A percentile compares a stretch with the other conserved stretches of the same genome.
Evolutionary conservation across 2,888 invertebrate genomes (phyloP).

Genomic region (Ophioninae sp.): DNA sequence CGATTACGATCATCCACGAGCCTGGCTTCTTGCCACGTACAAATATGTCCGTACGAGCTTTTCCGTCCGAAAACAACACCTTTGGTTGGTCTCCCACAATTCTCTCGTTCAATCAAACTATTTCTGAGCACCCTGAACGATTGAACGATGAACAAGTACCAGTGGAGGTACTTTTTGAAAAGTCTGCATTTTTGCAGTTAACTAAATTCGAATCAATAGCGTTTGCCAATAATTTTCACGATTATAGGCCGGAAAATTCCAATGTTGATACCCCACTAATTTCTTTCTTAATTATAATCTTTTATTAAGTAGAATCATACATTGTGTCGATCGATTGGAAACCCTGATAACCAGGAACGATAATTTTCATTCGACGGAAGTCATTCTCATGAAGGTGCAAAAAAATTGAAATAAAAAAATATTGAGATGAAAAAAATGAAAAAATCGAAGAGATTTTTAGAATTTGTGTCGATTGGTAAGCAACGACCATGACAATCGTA

Average conservation of each 20-base stretch:
- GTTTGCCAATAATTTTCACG: background rate
- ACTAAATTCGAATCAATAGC: background rate
- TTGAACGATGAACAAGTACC: background rate
- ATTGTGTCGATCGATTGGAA: too few relatives aligned
- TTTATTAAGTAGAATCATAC: too few relatives aligned
- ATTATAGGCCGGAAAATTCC: too few relatives aligned
- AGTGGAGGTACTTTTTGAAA: background rate
- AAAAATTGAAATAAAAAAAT: background rate
- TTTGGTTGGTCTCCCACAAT: background rate
- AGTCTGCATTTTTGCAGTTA: background rate
- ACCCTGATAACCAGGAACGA: too few relatives aligned
- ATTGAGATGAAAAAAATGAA: conserved; percentile 18
- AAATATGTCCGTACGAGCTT: conserved; percentile 25
- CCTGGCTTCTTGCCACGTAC: conserved; percentile 27
- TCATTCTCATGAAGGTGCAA: too few relatives aligned
- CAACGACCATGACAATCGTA: background rate
- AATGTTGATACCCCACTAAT: too few relatives aligned
- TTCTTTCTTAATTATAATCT: too few relatives aligned
- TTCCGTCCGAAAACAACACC: background rate
- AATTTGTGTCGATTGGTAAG: conserved; percentile 47
- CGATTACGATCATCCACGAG: conserved; percentile 42
- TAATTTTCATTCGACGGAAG: too few relatives aligned
- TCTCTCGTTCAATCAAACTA: background rate
- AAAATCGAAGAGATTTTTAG: background rate
- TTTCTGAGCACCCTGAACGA: background rate